phyloP scores from a whole-genome alignment of 2,797 vertebrate genomes.

The Austrolebias charrua region DNA sequence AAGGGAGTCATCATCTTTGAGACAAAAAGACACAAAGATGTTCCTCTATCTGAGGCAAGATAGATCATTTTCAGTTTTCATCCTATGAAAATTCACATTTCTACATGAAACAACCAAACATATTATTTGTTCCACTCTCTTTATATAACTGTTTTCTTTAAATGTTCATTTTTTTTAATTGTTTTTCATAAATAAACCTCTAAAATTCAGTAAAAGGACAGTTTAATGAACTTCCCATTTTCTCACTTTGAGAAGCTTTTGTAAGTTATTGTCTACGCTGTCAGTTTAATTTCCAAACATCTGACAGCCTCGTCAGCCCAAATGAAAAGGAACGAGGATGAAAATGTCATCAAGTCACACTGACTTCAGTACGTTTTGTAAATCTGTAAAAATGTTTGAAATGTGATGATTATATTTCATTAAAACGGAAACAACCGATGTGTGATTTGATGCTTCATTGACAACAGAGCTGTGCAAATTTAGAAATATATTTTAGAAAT shows the following conservation, averaged over 20 bases:
- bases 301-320: constrained; percentile 32
- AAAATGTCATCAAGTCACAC: constrained; percentile 4
- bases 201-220: background rate
- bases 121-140: constrained; percentile 55
- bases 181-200: constrained; percentile 36
- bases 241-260: no score
- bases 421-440: constrained; percentile 47
- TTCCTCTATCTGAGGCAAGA: constrained; percentile 37
- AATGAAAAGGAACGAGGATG: constrained; percentile 52
- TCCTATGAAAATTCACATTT: constrained; percentile 37
- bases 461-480: constrained; percentile 41
- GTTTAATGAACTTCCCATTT: no score
- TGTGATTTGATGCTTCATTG: constrained; percentile 62
- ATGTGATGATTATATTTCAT: constrained; percentile 56
- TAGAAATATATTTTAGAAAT: constrained; percentile 31
- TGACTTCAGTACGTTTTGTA: constrained; percentile 55
- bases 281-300: constrained; percentile 14
- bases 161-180: constrained; percentile 31
- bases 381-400: constrained; percentile 65
- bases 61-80: constrained; percentile 49
- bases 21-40: constrained; percentile 50
- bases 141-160: constrained; percentile 23
- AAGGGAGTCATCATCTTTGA: constrained; percentile 43
- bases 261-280: no score
- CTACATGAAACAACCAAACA: constrained; percentile 36